Evolutionary conservation across 2,888 invertebrate species (phyloP), one percentile per base, ranked within the genome.

Genomic region (Coelinius sp.): DNA sequence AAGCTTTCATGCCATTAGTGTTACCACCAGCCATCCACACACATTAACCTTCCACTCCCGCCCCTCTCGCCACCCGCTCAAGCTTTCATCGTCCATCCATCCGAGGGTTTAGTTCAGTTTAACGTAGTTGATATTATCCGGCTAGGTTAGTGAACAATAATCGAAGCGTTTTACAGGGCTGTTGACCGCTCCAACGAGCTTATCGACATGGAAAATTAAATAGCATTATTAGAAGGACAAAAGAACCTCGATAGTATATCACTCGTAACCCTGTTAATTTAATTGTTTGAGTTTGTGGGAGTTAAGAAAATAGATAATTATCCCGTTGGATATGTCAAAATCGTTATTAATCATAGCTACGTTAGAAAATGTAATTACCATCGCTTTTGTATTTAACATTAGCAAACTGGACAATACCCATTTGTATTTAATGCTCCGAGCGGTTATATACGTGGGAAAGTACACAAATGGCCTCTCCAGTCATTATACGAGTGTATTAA

Each of bases 1-100:
- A 69, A 74, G 76, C 71, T 76, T 73, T 74, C 73, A 71, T 74
- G 71, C 71, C 73, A 76, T 74, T 74, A 76, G 71, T 69, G 73
- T 68, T 59, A 74, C 70, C 73, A 64, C 62, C 71, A 71, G 70
- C 74, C 73, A 70, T 14, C 67, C 52, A 41, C 31, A 68, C 53
- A 35, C 17, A 62, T 35, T 27, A 10, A 14, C 20, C 31, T 6
- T 41, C 22, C 44, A 12, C 24, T 44, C 27, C 12, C 27, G 22
- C 53, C 63, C 53, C 67, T 44, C 10, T 49, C 22, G 17, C 17
- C 27, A 4, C 27, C 35, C 59, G 31, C 59, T 31, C 17, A 20
- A 35, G 59, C 59, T 35, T 59, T 59, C 59, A 59, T 59, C 59
- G 59, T 59, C 20, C 59, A 59, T 59, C 59, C 59, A 59, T 59